Conservation (phyloP, 1,140 invertebrate species). For the Teleogryllus occipitalis region DNA sequence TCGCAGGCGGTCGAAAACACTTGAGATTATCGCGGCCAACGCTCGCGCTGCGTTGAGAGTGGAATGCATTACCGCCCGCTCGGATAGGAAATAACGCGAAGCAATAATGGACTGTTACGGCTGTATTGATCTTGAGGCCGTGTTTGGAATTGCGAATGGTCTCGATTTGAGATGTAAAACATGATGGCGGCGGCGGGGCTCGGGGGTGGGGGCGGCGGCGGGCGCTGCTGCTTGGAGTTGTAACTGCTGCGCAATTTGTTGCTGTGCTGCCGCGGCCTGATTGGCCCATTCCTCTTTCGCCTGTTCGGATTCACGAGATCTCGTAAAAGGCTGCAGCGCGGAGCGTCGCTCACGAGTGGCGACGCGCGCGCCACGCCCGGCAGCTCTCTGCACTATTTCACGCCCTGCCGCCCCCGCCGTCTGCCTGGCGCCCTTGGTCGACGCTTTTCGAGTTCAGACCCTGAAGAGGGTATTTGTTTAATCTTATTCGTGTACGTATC, state of each 20-base stretch:
- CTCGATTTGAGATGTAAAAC: constrained; percentile 4
- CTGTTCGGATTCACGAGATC: neutral
- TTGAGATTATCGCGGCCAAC: neutral
- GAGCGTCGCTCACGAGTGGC: neutral
- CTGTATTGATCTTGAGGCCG: neutral
- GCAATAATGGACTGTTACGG: neutral
- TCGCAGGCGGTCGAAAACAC: neutral
- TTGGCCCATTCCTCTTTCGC: neutral
- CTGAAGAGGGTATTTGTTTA: too few relatives aligned
- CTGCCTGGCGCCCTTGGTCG: too few relatives aligned
- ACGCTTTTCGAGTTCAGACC: too few relatives aligned
- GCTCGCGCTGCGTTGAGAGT: too few relatives aligned
- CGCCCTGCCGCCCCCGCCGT: too few relatives aligned
- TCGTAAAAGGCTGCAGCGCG: neutral
- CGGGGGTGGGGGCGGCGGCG: too few relatives aligned
- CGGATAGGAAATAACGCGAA: neutral
- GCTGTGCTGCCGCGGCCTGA: neutral
- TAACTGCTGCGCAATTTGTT: neutral
- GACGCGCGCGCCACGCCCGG: too few relatives aligned
- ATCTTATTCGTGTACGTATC: too few relatives aligned
- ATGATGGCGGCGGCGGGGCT: neutral
- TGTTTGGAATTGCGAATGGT: neutral
- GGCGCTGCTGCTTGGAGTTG: neutral
- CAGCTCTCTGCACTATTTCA: too few relatives aligned
- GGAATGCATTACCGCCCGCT: neutral